Percentiles rank a stretch among this genome's conserved stretches.
Conservation (phyloP, 2,113 vertebrate genomes). For the Xyrauchen texanus region DNA sequence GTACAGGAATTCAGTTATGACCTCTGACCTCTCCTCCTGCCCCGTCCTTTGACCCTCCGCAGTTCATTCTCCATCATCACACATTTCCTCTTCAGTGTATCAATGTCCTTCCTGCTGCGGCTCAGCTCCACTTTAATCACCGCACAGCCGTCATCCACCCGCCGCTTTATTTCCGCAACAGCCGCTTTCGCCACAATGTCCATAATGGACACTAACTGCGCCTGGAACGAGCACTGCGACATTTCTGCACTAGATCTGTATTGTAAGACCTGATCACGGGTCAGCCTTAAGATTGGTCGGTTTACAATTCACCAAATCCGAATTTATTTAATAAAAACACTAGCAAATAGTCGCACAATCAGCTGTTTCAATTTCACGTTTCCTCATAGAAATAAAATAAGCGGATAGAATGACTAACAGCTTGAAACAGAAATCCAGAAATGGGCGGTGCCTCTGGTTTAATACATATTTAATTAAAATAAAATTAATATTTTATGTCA, state of each 20-base stretch:
- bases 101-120: conserved; percentile 69
- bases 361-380: too few species aligned
- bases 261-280: too few species aligned
- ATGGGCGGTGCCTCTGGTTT: too few species aligned
- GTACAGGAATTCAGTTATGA: background rate
- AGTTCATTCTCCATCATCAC: conserved; percentile 68
- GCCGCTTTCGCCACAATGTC: conserved; percentile 70
- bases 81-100: conserved; percentile 65
- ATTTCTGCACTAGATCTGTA: conserved; percentile 39
- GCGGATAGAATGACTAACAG: too few species aligned
- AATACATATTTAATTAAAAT: too few species aligned
- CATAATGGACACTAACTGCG: conserved; percentile 71
- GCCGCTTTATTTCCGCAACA: conserved; percentile 67
- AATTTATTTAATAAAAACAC: too few species aligned
- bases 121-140: conserved; percentile 68
- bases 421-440: too few species aligned
- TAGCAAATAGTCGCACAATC: too few species aligned
- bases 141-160: conserved; percentile 69
- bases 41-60: conserved; percentile 59
- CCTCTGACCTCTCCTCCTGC: conserved; percentile 61
- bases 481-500: too few species aligned
- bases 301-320: too few species aligned
- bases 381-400: too few species aligned
- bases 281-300: too few species aligned
- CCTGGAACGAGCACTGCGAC: conserved; percentile 66